Evolutionary conservation across 2,797 vertebrate species (phyloP).

Genomic region (Ambastaia sidthimunki): DNA sequence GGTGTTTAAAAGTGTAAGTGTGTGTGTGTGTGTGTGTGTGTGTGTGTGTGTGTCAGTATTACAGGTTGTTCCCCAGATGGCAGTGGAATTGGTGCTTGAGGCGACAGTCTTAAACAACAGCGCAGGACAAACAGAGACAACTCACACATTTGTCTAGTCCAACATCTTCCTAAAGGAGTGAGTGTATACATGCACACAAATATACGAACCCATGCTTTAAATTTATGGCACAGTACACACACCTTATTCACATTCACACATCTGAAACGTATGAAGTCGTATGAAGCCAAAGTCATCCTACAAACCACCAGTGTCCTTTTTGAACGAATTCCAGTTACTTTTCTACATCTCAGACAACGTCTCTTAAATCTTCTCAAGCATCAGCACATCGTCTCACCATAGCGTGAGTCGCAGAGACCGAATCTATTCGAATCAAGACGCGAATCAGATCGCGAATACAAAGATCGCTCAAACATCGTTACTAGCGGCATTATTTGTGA

Average conservation of each 20-base stretch:
- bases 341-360: background rate
- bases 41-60: constrained; percentile 77
- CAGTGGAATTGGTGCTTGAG: constrained; percentile 54
- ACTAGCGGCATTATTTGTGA: background rate
- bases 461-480: background rate
- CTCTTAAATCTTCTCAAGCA: background rate
- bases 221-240: background rate
- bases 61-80: constrained; percentile 77
- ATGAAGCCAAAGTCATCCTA: too few species aligned
- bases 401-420: background rate
- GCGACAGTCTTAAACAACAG: constrained; percentile 58
- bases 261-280: too few species aligned
- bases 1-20: too few species aligned
- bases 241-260: background rate
- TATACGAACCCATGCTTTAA: background rate
- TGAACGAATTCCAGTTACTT: background rate
- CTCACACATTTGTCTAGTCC: constrained; percentile 64
- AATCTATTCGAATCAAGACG: constrained; percentile 2
- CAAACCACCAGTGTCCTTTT: too few species aligned
- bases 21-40: background rate
- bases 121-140: constrained; percentile 35
- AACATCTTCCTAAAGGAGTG: constrained; percentile 76
- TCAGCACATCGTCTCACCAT: background rate
- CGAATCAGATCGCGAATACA: background rate
- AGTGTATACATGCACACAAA: constrained; percentile 56